A percentile compares a stretch with the other conserved stretches of the same genome.
These are phyloP conservation scores for Pyxicephalus adspersus DNA, from an alignment of 2,113 vertebrate genomes.

Conservation along the genomic window DNA sequence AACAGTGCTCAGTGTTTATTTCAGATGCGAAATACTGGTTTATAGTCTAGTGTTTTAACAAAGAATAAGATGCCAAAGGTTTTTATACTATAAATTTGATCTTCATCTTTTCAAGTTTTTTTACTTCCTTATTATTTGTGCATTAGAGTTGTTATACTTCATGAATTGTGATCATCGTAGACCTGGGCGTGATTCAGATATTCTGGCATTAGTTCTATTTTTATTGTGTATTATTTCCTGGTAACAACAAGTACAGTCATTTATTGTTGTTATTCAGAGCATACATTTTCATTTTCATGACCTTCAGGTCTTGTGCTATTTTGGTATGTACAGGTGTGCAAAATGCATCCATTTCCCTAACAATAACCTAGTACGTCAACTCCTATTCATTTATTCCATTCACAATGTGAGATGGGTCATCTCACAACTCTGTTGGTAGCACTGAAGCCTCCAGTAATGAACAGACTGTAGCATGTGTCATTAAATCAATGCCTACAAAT, in stretches of 20 bases:
- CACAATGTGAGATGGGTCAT: slow-evolving; percentile 34
- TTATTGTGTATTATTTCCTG: background rate
- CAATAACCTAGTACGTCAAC: slow-evolving; percentile 5
- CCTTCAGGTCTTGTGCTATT: background rate
- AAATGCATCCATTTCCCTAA: background rate
- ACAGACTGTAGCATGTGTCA: slow-evolving; percentile 41
- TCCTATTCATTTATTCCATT: slow-evolving; percentile 23
- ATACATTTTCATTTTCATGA: slow-evolving; percentile 7
- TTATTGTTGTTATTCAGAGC: background rate
- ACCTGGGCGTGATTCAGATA: too few species aligned
- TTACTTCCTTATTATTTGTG: too few species aligned
- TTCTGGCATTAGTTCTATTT: background rate
- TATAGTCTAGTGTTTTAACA: too few species aligned
- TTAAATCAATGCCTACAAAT: slow-evolving; percentile 55
- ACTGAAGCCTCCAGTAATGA: slow-evolving; percentile 41
- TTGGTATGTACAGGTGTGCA: background rate
- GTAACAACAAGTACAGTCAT: background rate
- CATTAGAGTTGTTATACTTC: too few species aligned
- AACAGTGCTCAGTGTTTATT: too few species aligned
- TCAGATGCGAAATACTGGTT: too few species aligned
- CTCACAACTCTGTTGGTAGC: slow-evolving; percentile 32
- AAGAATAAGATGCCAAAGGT: too few species aligned
- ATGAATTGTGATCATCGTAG: too few species aligned
- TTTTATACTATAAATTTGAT: too few species aligned
- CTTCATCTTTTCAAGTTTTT: too few species aligned